Evolutionary conservation across 2,113 vertebrate species (phyloP).

Genomic region (Patagioenas fasciata): DNA sequence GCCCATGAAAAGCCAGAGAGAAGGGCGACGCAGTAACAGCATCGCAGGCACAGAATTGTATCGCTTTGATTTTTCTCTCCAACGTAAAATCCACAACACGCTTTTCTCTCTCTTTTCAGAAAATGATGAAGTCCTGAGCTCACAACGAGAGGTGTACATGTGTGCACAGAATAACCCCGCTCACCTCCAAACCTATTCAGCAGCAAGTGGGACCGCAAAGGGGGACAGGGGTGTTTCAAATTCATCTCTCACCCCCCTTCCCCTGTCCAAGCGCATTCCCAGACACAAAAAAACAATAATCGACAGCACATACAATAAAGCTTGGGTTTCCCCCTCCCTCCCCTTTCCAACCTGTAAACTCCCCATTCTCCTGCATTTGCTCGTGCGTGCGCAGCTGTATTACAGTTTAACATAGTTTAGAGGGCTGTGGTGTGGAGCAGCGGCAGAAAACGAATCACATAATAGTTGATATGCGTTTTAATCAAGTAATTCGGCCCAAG

Average conservation of each 20-base stretch:
- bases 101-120: background rate
- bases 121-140: background rate
- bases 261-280: background rate
- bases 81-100: background rate
- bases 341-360: background rate
- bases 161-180: background rate
- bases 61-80: background rate
- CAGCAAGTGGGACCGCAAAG: background rate
- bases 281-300: background rate
- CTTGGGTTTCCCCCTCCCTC: background rate
- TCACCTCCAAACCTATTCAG: background rate
- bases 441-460: conserved; percentile 68
- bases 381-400: conserved; percentile 25
- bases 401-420: conserved; percentile 73
- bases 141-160: background rate
- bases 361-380: background rate
- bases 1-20: background rate
- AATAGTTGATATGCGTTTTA: conserved; percentile 83
- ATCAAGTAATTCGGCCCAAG: conserved; percentile 78
- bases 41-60: background rate
- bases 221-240: background rate
- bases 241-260: background rate
- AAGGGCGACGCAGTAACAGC: background rate
- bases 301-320: background rate
- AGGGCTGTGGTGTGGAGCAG: conserved; percentile 43